These are phyloP conservation scores for Epinotia bilunana DNA, from an alignment of 2,888 invertebrate species.

Conservation along the genomic window DNA sequence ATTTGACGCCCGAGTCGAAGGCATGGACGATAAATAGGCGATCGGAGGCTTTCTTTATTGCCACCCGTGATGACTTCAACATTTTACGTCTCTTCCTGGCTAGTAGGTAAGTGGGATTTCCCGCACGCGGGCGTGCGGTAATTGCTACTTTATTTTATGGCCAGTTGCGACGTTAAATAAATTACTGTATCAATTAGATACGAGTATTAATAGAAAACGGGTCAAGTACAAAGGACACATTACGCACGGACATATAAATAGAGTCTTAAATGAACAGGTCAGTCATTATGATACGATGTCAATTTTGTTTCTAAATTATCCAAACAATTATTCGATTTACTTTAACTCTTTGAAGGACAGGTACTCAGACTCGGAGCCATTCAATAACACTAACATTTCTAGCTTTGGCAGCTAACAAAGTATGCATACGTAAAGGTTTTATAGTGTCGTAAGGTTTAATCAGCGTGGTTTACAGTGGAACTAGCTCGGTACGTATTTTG, in stretches of 20 bases:
- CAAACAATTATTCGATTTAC: not conserved
- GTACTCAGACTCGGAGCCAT: not conserved
- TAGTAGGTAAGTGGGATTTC: no score
- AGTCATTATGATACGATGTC: constrained; percentile 20
- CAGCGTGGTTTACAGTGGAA: not conserved
- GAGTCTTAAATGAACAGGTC: constrained; percentile 11
- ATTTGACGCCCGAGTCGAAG: no score
- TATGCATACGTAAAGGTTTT: constrained; percentile 6
- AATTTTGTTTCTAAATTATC: not conserved
- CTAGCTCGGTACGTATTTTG: not conserved
- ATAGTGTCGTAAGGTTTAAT: constrained; percentile 3
- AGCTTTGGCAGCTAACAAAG: not conserved
- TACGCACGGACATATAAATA: constrained; percentile 14
- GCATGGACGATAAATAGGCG: no score
- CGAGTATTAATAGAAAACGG: constrained; percentile 24
- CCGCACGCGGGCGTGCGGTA: no score
- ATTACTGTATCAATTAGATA: constrained; percentile 9
- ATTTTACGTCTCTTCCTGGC: no score
- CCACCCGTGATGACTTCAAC: no score
- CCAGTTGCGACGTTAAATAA: not conserved
- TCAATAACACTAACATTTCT: not conserved
- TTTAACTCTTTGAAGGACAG: constrained; percentile 8
- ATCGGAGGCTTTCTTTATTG: no score
- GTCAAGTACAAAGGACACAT: constrained; percentile 29
- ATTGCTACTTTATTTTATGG: no score